Conservation (phyloP, 2,797 vertebrate genomes). For the Fringilla coelebs region DNA sequence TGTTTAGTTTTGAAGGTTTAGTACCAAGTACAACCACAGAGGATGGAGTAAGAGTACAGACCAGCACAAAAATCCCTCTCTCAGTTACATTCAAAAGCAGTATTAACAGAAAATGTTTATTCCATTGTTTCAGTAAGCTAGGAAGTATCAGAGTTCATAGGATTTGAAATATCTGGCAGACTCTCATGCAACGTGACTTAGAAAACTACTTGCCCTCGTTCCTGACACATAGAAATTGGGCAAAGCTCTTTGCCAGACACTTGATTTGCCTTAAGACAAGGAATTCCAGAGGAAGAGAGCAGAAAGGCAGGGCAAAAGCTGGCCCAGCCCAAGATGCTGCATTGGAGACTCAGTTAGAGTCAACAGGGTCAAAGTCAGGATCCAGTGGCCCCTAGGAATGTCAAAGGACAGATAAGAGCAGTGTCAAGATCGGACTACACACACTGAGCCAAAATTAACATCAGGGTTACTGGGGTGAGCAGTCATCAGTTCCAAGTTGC, state of each 20-base stretch:
- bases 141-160: background rate
- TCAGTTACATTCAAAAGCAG: background rate
- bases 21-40: background rate
- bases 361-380: background rate
- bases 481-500: background rate
- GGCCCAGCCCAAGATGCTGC: background rate
- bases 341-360: background rate
- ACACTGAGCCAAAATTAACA: background rate
- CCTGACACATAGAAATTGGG: background rate
- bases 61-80: background rate
- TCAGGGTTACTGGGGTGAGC: background rate
- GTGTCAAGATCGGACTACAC: background rate
- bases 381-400: background rate
- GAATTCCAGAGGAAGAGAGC: background rate
- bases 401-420: background rate
- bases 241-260: background rate
- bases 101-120: background rate
- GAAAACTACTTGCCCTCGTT: background rate
- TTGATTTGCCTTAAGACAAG: background rate
- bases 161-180: background rate
- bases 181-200: fast-evolving
- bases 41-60: background rate
- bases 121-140: background rate
- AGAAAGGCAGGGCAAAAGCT: background rate
- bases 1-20: background rate